Conservation (phyloP, 2,888 invertebrate genomes). For the Ceriagrion tenellum region DNA sequence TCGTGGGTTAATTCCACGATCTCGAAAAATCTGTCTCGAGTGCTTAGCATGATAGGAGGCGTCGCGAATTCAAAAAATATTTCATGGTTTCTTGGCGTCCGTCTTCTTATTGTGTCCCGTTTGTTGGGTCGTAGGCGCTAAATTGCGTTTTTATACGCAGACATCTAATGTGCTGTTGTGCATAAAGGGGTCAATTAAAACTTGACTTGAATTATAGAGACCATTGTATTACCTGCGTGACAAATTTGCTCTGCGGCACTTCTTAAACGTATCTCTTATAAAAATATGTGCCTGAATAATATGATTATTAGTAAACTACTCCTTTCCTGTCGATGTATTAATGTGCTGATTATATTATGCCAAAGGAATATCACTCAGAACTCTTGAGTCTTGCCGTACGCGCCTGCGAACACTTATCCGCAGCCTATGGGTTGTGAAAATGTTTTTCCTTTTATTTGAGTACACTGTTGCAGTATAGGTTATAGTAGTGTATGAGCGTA, state of each 20-base stretch:
- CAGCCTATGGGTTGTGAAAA: too few relatives aligned
- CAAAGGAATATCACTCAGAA: background rate
- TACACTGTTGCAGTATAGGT: too few relatives aligned
- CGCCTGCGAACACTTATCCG: background rate
- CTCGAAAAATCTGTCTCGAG: background rate
- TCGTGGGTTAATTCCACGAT: background rate
- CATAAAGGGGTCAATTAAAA: background rate
- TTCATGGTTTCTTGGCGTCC: background rate
- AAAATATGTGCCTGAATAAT: background rate
- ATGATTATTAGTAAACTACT: background rate
- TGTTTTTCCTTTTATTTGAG: too few relatives aligned
- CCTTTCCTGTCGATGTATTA: background rate
- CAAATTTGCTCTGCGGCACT: background rate
- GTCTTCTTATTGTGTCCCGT: background rate
- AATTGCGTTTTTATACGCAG: background rate
- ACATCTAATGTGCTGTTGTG: background rate
- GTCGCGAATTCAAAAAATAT: background rate
- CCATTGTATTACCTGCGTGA: background rate
- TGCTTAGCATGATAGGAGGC: background rate
- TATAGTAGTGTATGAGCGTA: too few relatives aligned
- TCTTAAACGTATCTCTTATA: background rate
- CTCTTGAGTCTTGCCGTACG: background rate
- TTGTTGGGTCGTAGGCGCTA: background rate
- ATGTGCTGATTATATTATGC: background rate
- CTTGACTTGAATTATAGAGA: background rate